These are phyloP conservation scores for Lepidotrigona ventralis DNA, from an alignment of 1,140 invertebrate genomes.

Conservation along the genomic window DNA sequence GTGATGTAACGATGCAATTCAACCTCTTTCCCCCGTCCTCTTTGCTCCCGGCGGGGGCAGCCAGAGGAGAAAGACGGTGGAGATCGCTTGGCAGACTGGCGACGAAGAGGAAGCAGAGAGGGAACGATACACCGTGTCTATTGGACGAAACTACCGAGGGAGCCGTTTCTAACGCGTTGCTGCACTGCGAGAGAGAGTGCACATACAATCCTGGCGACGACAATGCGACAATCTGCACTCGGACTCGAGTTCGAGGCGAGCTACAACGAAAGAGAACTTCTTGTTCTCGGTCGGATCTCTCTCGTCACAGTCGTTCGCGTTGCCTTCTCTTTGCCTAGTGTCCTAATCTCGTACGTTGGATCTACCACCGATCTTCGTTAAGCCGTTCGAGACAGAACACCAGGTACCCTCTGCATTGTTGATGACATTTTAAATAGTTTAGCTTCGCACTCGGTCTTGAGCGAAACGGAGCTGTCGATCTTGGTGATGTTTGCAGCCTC, in stretches of 20 bases:
- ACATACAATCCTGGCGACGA: slow-evolving; percentile 42
- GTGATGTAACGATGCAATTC: slow-evolving; percentile 62
- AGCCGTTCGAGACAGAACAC: not conserved
- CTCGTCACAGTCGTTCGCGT: not conserved
- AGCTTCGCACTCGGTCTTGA: no score
- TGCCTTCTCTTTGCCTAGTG: not conserved
- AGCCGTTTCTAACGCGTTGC: slow-evolving; percentile 46
- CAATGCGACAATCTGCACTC: slow-evolving; percentile 41
- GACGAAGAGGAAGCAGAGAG: not conserved
- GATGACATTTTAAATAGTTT: not conserved
- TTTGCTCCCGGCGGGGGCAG: slow-evolving; percentile 7
- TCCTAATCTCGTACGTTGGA: not conserved
- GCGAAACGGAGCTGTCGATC: no score
- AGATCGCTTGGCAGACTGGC: not conserved
- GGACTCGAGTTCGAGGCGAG: slow-evolving; percentile 25
- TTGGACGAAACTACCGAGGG: slow-evolving; percentile 50
- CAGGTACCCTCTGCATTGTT: not conserved
- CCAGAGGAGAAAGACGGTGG: slow-evolving; percentile 37
- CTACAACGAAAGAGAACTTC: slow-evolving; percentile 51
- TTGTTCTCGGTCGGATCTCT: not conserved
- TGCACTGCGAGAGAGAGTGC: not conserved
- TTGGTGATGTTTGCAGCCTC: no score
- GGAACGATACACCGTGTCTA: slow-evolving; percentile 11
- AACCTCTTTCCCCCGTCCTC: slow-evolving; percentile 46
- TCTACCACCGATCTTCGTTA: not conserved